Base-by-base conservation (phyloP, 2,113 vertebrate species). In the Nymphicus hollandicus region DNA sequence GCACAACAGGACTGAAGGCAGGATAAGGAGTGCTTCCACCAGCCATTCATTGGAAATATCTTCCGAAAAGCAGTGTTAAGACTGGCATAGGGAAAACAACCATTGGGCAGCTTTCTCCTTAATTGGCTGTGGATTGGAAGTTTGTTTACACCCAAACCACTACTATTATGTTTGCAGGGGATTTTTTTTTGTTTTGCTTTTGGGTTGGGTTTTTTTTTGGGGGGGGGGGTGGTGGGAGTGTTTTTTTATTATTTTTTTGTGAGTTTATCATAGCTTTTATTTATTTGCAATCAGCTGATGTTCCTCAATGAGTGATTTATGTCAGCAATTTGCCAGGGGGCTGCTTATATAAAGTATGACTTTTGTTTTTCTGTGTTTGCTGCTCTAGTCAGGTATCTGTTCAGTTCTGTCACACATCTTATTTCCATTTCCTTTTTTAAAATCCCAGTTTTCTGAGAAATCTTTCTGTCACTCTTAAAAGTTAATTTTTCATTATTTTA, bases 141-240 rank as follows among this genome's bases (percentile, higher is more conserved):
- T 73, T 6, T 66, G 13, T 28, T 72, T 82, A 43, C 10, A 73
- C 4, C 7, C 5, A 49, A 74, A 87, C 4, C 25, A 16, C 13
- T 41, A 13, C 28, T 72, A 33, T 41, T 35, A 35, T n/a, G 3
- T 63, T 89, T 78, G 18, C 41, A 81, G 55, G 33, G 33, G 33
- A 23, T n/a, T 10, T 23, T n/a, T n/a, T 58, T 58, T 58, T 58
- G 31, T n/a, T 58, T 58, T 13, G 9, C 23, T n/a, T n/a, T n/a
- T 58, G 13, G 55, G 13, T n/a, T 58, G 13, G 6, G 7, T 20
- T 8, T 56, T 11, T 56, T 33, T 22, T 33, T 2, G 2, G 27
- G 8, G 12, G 8, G 55, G 8, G 12, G 8, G 55, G 55, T 2
- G 17, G 5, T 5, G 33, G 4, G 33, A 2, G 13, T 23, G 5